These are phyloP conservation scores for Callyntrura sp. DNA, from an alignment of 2,888 invertebrate species.

Conservation along the genomic window DNA sequence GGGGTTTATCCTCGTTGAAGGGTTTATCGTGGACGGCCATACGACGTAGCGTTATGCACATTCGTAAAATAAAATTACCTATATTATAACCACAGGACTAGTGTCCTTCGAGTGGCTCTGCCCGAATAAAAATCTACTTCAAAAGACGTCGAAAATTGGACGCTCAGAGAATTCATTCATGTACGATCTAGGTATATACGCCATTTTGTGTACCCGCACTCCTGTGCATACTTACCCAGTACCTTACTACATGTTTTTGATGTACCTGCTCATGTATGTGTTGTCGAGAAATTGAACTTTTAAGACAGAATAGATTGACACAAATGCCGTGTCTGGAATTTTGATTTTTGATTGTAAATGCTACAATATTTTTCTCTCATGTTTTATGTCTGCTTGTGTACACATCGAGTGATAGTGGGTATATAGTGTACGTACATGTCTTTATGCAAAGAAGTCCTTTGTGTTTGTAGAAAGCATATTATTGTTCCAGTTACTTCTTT, in stretches of 20 bases:
- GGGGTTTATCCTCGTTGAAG: background rate
- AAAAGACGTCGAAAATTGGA: background rate
- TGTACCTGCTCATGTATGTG: background rate
- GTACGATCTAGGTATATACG: background rate
- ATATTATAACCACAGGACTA: background rate
- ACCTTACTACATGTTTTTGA: too few species aligned
- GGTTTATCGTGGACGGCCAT: conserved; percentile 4
- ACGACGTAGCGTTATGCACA: too few species aligned
- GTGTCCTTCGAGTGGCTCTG: background rate
- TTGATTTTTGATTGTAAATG: conserved; percentile 59
- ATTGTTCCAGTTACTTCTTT: conserved; percentile 40
- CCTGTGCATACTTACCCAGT: background rate
- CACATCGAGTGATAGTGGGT: background rate
- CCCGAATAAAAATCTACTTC: conserved; percentile 9
- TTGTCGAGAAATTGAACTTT: conserved; percentile 65
- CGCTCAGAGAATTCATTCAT: conserved; percentile 51
- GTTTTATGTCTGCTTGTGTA: background rate
- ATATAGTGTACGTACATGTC: background rate
- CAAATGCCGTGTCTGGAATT: conserved; percentile 75
- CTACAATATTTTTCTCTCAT: conserved; percentile 22
- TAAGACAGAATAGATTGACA: conserved; percentile 70
- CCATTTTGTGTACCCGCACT: background rate
- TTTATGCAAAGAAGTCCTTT: background rate
- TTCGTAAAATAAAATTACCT: background rate
- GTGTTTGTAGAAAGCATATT: conserved; percentile 1